A percentile compares a stretch with the other conserved stretches of the same genome.
These are phyloP conservation scores for Hylia prasina DNA, from an alignment of 2,113 vertebrate species.

Conservation along the genomic window DNA sequence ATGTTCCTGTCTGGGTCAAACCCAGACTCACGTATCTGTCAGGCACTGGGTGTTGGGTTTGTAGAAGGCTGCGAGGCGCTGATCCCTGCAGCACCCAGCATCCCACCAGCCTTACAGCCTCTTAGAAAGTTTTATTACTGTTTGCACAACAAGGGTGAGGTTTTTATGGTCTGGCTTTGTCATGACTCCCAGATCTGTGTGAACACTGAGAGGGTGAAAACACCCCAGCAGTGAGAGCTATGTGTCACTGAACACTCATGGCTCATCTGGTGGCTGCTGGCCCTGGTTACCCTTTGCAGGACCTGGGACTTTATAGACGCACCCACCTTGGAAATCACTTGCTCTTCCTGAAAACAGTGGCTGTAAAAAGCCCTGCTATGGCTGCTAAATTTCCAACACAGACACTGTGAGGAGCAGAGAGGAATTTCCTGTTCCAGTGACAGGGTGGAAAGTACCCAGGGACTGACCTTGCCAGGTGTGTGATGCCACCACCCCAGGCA, in stretches of 20 bases:
- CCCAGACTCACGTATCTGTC: not conserved
- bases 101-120: not conserved
- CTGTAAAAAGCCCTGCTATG: not conserved
- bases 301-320: fast-evolving
- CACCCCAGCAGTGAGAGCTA: not conserved
- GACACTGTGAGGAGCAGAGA: not conserved
- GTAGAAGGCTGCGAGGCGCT: fast-evolving
- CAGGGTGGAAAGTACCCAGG: fast-evolving
- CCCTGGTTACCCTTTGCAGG: not conserved
- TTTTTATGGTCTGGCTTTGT: not conserved
- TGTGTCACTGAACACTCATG: fast-evolving
- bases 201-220: not conserved
- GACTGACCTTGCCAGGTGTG: fast-evolving
- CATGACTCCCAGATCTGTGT: fast-evolving
- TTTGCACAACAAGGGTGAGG: not conserved
- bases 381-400: not conserved
- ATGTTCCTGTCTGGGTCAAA: not conserved
- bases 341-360: not conserved
- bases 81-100: not conserved
- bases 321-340: fast-evolving
- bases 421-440: not conserved
- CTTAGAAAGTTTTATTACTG: not conserved
- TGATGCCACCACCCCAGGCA: not conserved
- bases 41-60: not conserved
- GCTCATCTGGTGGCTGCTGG: not conserved